Evolutionary conservation across 1,140 invertebrate genomes (phyloP).

Genomic region (Leptopilina boulardi): DNA sequence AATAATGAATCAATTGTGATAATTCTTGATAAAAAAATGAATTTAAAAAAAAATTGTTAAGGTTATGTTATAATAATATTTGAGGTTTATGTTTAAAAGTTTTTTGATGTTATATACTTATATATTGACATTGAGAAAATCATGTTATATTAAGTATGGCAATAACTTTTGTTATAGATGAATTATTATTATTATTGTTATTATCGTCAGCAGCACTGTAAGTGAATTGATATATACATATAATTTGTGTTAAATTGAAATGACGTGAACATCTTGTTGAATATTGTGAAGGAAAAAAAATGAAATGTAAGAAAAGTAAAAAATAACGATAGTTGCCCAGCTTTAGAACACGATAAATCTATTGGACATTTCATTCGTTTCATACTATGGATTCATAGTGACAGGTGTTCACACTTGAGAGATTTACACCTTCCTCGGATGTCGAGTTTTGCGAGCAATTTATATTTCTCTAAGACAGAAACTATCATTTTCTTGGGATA

Average conservation of each 20-base stretch:
- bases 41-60: too few species aligned
- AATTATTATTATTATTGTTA: not conserved
- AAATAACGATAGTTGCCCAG: not conserved
- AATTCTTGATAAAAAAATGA: too few species aligned
- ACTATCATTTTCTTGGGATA: not conserved
- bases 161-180: too few species aligned
- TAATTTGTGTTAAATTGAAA: not conserved
- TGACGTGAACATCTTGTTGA: not conserved
- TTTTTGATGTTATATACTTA: too few species aligned
- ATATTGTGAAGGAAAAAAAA: not conserved
- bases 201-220: not conserved
- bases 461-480: conserved; percentile 9
- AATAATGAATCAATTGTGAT: too few species aligned
- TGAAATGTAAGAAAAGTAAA: not conserved
- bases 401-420: conserved; percentile 25
- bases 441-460: conserved; percentile 3
- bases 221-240: not conserved
- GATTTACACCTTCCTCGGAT: conserved; percentile 29
- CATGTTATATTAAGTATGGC: too few species aligned
- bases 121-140: too few species aligned
- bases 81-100: too few species aligned
- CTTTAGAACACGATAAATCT: conserved; percentile 27
- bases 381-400: conserved; percentile 21
- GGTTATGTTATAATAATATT: too few species aligned
- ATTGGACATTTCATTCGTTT: conserved; percentile 25